Conservation (phyloP, 2,113 vertebrate species). For the Nipponia nippon region DNA sequence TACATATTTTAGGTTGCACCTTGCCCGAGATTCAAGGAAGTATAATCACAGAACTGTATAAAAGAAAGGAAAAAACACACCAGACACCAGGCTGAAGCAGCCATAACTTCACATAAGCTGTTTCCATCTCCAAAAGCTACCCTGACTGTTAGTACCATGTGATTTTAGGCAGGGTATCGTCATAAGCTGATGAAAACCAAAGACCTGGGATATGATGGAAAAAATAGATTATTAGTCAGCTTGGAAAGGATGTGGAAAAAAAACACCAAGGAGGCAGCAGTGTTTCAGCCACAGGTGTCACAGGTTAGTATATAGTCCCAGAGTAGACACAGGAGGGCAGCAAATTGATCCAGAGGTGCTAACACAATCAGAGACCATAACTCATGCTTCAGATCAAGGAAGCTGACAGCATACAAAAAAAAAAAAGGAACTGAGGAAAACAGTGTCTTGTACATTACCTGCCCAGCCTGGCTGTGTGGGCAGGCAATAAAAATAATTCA, state of each 20-base stretch:
- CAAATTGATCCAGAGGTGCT: background rate
- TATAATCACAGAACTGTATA: background rate
- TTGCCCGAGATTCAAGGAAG: background rate
- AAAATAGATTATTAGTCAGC: background rate
- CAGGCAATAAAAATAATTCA: background rate
- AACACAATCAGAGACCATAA: background rate
- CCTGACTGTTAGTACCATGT: background rate
- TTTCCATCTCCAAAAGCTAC: background rate
- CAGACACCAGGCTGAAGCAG: background rate
- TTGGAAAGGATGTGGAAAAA: background rate
- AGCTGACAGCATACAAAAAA: background rate
- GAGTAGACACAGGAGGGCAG: background rate
- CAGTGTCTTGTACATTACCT: background rate
- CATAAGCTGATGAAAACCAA: background rate
- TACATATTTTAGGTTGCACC: background rate
- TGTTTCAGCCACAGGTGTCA: background rate
- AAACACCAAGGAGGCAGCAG: background rate
- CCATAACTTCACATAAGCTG: background rate
- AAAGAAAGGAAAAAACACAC: background rate
- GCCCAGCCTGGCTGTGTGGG: background rate
- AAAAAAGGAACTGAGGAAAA: background rate
- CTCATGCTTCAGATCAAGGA: background rate
- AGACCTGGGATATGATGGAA: background rate
- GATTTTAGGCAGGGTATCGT: background rate
- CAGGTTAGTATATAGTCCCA: background rate